Base-by-base conservation (phyloP, 2,888 invertebrate species). In the Gymnosoma rotundatum region DNA sequence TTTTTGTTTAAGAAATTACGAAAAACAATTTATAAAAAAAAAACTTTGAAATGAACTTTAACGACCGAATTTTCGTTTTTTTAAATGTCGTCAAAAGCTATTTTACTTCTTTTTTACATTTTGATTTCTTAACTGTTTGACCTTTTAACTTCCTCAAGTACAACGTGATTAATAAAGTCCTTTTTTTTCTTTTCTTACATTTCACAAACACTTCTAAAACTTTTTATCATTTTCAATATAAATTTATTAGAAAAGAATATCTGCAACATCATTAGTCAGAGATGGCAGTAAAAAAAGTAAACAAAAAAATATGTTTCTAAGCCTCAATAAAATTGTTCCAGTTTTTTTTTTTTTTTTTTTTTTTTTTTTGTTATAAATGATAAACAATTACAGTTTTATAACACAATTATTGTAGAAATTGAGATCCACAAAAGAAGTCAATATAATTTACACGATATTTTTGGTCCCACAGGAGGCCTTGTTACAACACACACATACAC, bases 261-360 rank as follows among this genome's bases (percentile, higher is more conserved):
- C 20, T 54, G 21, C 20, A 21, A 67, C 54, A 73, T 83, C 78
- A 83, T 78, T 83, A 61, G 72, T 83, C 76, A 56, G 61, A 12
- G 12, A 42, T 42, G 10, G 20, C 25, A 61, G 14, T 7, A 54
- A 48, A 32, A 32, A 32, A n/a, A 48, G 45, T 16, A n/a, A 6
- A 48, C 45, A 45, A 48, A 48, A 48, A n/a, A 16, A 48, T 14
- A 16, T n/a, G 0, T 48, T 48, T 14, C 14, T 42, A 42, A 25
- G 4, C 4, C 25, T 25, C 25, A 25, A 25, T 25, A 25, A 25
- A 25, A 25, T 25, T 25, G 4, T 25, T 25, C 25, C 25, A 25
- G 25, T 25, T 25, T 25, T 4, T 25, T 25, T 25, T 25, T 4
- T 25, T n/a, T n/a, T n/a, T n/a, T n/a, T 32, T 32, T 2, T 5